Evolutionary conservation across 1,140 invertebrate genomes (phyloP), one percentile per base, ranked within the genome.

Genomic region (Oppia nitens): DNA sequence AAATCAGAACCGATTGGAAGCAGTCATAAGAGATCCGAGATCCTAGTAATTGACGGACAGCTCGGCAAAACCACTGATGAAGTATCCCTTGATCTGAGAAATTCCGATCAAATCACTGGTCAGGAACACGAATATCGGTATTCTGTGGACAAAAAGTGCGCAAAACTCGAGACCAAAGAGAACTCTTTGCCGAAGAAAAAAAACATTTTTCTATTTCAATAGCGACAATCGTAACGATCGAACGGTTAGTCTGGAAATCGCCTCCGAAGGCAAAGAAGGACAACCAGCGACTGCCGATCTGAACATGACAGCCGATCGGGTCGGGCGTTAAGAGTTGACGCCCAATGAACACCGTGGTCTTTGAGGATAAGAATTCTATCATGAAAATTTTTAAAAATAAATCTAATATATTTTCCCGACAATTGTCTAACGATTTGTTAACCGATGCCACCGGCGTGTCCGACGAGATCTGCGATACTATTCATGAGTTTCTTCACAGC

Each of bases 1-100:
- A n/a, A 47, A 25, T 17, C n/a, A 23, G 11, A 40, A 50, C 2
- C 45, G 32, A 49, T 57, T 57, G 11, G 56, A 57, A 52, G 56
- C 47, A 1, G 23, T 57, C 14, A 11, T 51, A 1, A 25, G 24
- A 51, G 20, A 51, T 51, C 2, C 20, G 2, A 51, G 25, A 12
- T 12, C 1, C 25, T 3, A 14, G 2, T 14, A 4, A 23, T 20
- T 25, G 24, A 24, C 20, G 49, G 49, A 23, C 14, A 51, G 12
- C 25, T 20, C 12, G 24, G 17, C 20, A 20, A 20, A 23, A 51
- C 20, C 2, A n/a, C 20, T 23, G 20, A 51, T 24, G 20, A 23
- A 23, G 23, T 51, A 4, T n/a, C 20, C 12, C 2, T 24, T 2
- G 23, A 23, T 25, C 20, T 51, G 20, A 12, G 12, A 24, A 20